Conservation (phyloP, 2,888 invertebrate genomes). For the Dugesia japonica region DNA sequence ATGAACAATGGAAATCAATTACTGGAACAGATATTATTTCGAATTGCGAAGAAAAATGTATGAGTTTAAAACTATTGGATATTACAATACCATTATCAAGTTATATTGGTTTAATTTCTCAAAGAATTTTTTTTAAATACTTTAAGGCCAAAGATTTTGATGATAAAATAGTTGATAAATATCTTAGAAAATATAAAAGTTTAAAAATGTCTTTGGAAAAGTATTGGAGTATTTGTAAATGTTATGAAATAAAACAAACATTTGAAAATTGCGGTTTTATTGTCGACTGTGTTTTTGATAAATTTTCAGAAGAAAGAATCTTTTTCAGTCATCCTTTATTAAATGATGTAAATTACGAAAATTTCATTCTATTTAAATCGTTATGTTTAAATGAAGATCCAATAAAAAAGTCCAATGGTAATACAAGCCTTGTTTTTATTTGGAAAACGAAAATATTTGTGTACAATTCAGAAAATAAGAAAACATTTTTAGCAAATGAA, state of each 20-base stretch:
- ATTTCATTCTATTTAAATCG: not conserved
- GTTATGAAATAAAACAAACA: not conserved
- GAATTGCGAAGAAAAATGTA: no score
- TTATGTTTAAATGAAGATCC: not conserved
- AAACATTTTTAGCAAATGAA: not conserved
- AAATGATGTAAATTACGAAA: not conserved
- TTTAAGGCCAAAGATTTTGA: not conserved
- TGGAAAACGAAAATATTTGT: slow-evolving; percentile 8
- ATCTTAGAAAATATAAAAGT: not conserved
- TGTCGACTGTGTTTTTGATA: not conserved
- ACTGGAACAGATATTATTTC: no score
- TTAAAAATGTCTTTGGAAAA: not conserved
- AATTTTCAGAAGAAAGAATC: not conserved
- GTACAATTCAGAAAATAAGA: not conserved
- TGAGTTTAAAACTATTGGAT: no score
- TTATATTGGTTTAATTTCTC: not conserved
- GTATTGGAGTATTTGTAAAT: not conserved
- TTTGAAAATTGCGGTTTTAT: not conserved
- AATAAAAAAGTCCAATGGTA: not conserved
- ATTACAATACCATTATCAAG: not conserved
- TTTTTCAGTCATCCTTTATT: not conserved
- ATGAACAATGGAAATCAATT: no score
- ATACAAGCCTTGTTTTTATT: not conserved
- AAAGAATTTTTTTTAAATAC: not conserved
- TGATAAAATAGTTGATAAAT: not conserved